phyloP scores from a whole-genome alignment of 2,888 invertebrate species.

The Endotricha flammealis region DNA sequence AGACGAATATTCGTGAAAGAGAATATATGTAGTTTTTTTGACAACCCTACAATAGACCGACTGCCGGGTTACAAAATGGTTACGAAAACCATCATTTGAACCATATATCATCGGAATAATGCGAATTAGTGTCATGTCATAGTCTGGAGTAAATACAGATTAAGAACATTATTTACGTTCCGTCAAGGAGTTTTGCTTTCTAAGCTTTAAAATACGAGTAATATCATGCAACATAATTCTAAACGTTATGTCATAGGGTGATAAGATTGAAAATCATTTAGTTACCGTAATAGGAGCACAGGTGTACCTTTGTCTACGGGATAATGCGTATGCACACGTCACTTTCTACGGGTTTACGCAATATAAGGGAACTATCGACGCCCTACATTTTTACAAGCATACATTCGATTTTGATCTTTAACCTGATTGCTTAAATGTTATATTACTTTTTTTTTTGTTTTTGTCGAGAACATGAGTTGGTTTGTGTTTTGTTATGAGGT shows the following conservation, averaged over 20 bases:
- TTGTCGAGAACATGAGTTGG: too few species aligned
- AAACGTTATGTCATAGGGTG: not conserved
- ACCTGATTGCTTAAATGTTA: too few species aligned
- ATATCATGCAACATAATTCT: slow-evolving; percentile 11
- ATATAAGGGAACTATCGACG: slow-evolving; percentile 29
- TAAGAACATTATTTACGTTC: slow-evolving; percentile 52
- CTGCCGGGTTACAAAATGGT: slow-evolving; percentile 1
- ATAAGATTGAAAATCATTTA: slow-evolving; percentile 3
- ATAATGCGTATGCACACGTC: slow-evolving; percentile 35
- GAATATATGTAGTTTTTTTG: too few species aligned
- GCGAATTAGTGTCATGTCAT: slow-evolving; percentile 46
- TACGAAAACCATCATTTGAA: slow-evolving; percentile 13
- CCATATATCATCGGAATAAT: slow-evolving; percentile 46
- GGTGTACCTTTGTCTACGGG: slow-evolving; percentile 33
- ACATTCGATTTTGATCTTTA: not conserved
- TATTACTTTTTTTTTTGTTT: too few species aligned
- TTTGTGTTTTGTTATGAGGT: too few species aligned
- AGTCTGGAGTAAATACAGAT: slow-evolving; percentile 56
- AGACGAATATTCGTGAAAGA: too few species aligned
- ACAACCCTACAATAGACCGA: too few species aligned
- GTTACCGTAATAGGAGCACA: slow-evolving; percentile 27
- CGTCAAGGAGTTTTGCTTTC: slow-evolving; percentile 50
- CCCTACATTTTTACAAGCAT: slow-evolving; percentile 21
- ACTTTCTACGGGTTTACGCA: slow-evolving; percentile 42
- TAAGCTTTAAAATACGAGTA: slow-evolving; percentile 56